Evolutionary conservation across 2,888 invertebrate species (phyloP).

Genomic region (Philopedon plagiatum): DNA sequence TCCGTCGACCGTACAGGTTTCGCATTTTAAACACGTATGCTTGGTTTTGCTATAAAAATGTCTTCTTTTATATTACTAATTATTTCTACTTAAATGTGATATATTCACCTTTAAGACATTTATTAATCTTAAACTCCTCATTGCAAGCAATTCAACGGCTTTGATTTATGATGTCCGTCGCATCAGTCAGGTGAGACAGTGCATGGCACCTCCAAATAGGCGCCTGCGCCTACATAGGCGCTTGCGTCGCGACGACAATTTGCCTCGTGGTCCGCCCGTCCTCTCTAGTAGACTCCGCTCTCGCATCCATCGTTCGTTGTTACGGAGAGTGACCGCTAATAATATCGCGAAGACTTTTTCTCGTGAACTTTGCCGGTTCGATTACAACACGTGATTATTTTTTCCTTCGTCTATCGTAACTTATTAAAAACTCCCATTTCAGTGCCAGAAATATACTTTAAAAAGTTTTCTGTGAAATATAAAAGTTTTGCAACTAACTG

Average conservation of each 20-base stretch:
- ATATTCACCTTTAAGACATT: neutral
- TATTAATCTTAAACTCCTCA: slow-evolving; percentile 23
- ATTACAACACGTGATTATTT: slow-evolving; percentile 37
- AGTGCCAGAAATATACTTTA: slow-evolving; percentile 21
- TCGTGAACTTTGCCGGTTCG: slow-evolving; percentile 43
- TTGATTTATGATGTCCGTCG: slow-evolving; percentile 41
- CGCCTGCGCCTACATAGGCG: slow-evolving; percentile 62
- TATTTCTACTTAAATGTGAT: neutral
- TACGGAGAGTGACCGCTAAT: slow-evolving; percentile 44
- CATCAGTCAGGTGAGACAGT: slow-evolving; percentile 59
- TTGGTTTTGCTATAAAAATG: too few relatives aligned
- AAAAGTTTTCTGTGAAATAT: slow-evolving; percentile 22
- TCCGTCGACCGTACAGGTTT: too few relatives aligned
- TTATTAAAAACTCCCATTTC: slow-evolving; percentile 7
- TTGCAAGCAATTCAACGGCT: slow-evolving; percentile 37
- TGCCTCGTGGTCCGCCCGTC: slow-evolving; percentile 66
- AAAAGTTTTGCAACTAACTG: slow-evolving; percentile 19
- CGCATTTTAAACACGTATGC: too few relatives aligned
- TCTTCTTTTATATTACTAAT: neutral
- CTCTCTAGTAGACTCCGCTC: slow-evolving; percentile 68
- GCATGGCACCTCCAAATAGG: slow-evolving; percentile 56
- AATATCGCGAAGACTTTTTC: slow-evolving; percentile 47
- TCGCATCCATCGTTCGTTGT: slow-evolving; percentile 63
- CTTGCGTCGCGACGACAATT: slow-evolving; percentile 61
- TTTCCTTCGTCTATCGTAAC: slow-evolving; percentile 26